These are phyloP conservation scores for Xenopus petersii DNA, from an alignment of 2,797 vertebrate species.

Conservation along the genomic window DNA sequence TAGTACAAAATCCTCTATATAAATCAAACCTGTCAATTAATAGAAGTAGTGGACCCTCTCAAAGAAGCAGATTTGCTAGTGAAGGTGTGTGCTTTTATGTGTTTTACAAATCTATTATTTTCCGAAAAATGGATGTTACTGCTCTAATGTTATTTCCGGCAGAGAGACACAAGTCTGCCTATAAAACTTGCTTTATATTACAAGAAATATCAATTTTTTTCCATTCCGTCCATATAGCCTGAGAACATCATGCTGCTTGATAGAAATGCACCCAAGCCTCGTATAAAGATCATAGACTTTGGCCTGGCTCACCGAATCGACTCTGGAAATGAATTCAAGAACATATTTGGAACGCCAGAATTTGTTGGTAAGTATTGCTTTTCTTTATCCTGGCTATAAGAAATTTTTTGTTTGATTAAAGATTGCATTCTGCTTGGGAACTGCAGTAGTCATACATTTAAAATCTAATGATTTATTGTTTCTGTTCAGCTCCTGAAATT, in stretches of 20 bases:
- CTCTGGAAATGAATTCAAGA: constrained; percentile 97
- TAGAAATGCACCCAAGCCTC: constrained; percentile 86
- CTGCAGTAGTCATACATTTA: neutral
- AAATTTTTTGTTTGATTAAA: neutral
- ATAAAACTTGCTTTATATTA: no score
- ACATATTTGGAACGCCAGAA: constrained; percentile 97
- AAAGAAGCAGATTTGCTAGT: no score
- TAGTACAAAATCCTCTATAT: no score
- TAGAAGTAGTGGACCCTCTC: no score
- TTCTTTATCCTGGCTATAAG: neutral
- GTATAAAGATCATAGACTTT: constrained; percentile 98
- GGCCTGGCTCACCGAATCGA: constrained; percentile 97
- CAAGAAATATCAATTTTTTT: neutral
- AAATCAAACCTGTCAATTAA: no score
- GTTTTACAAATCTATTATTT: no score
- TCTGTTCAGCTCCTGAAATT: constrained; percentile 87
- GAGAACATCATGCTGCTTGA: constrained; percentile 98
- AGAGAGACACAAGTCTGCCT: no score
- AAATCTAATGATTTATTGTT: neutral
- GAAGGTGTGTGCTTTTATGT: no score
- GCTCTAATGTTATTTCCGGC: no score
- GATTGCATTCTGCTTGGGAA: neutral
- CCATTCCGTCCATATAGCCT: constrained; percentile 68
- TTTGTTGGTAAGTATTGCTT: constrained; percentile 85
- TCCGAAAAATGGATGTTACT: no score